These are phyloP conservation scores for Coregonus clupeaformis DNA, from an alignment of 2,113 vertebrate genomes.

Conservation along the genomic window DNA sequence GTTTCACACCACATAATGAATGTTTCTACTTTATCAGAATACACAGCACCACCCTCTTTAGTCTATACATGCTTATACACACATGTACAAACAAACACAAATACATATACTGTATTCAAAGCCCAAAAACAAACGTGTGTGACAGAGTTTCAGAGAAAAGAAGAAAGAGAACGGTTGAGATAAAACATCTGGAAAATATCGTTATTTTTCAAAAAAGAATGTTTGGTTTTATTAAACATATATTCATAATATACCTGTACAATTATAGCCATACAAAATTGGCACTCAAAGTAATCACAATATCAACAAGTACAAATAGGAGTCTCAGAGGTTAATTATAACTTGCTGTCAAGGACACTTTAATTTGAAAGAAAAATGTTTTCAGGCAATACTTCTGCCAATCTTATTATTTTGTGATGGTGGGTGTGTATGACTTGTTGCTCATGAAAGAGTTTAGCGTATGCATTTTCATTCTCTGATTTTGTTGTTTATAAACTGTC, in stretches of 20 bases:
- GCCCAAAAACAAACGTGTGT: no score
- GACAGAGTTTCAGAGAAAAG: no score
- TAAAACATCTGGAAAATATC: neutral
- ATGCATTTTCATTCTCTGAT: neutral
- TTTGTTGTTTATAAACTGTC: neutral
- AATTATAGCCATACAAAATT: conserved; percentile 87
- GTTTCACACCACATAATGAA: neutral
- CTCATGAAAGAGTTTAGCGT: neutral
- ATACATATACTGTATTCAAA: no score
- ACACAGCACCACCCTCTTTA: neutral
- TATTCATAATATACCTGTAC: conserved; percentile 89
- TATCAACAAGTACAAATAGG: conserved; percentile 65
- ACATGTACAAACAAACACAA: neutral
- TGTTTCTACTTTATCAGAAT: neutral
- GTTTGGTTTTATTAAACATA: conserved; percentile 87
- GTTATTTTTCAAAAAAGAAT: conserved; percentile 72
- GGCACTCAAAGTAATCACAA: conserved; percentile 77
- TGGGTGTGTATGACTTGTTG: conserved; percentile 10
- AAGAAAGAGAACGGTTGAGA: neutral
- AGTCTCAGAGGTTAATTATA: conserved; percentile 44
- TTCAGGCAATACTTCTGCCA: conserved; percentile 18
- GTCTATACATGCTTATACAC: neutral
- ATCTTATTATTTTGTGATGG: conserved; percentile 4
- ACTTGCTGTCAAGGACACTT: conserved; percentile 58
- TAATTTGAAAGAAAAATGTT: conserved; percentile 43